A percentile compares a stretch with the other conserved stretches of the same genome.
phyloP scores from a whole-genome alignment of 2,113 vertebrate species.

The Antechinus flavipes region DNA sequence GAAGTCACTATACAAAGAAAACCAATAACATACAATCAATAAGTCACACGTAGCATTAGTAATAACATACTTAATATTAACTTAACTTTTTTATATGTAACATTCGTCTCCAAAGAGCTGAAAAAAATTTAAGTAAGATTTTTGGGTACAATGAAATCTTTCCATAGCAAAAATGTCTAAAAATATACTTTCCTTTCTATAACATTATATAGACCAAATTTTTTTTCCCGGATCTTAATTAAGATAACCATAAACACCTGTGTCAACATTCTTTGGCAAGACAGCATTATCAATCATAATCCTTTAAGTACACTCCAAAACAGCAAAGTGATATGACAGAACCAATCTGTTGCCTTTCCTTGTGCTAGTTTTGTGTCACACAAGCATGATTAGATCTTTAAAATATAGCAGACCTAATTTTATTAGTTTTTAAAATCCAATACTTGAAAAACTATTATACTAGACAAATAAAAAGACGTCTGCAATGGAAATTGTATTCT shows the following conservation, averaged over 20 bases:
- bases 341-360: slow-evolving; percentile 85
- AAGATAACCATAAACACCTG: slow-evolving; percentile 88
- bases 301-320: slow-evolving; percentile 85
- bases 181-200: slow-evolving; percentile 68
- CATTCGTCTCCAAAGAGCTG: slow-evolving; percentile 66
- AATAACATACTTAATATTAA: slow-evolving; percentile 65
- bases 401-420: slow-evolving; percentile 76
- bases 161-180: slow-evolving; percentile 74
- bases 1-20: slow-evolving; percentile 62
- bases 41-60: slow-evolving; percentile 70
- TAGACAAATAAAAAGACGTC: slow-evolving; percentile 78
- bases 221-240: slow-evolving; percentile 86
- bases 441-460: slow-evolving; percentile 83
- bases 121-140: slow-evolving; percentile 66
- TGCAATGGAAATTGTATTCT: slow-evolving; percentile 56
- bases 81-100: slow-evolving; percentile 64
- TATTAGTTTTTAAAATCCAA: slow-evolving; percentile 83
- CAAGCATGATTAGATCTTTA: slow-evolving; percentile 82
- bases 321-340: slow-evolving; percentile 80
- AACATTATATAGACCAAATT: slow-evolving; percentile 81
- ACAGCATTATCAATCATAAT: slow-evolving; percentile 89
- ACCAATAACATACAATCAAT: slow-evolving; percentile 44
- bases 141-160: slow-evolving; percentile 74
- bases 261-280: slow-evolving; percentile 86
- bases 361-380: slow-evolving; percentile 66